Conservation (phyloP, 2,888 invertebrate species). For the Amphipoea lucens region DNA sequence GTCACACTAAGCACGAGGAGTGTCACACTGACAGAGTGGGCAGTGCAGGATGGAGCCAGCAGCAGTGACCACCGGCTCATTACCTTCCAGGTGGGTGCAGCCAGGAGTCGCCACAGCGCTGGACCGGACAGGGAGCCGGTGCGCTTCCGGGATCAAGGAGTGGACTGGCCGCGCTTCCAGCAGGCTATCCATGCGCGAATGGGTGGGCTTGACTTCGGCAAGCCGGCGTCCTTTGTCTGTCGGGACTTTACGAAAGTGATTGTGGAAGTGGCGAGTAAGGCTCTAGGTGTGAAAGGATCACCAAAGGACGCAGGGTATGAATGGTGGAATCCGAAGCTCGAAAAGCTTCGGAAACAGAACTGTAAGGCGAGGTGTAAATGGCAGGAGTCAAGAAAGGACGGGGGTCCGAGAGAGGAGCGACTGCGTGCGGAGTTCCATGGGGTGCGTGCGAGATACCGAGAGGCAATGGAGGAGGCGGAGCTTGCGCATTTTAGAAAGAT, state of each 20-base stretch:
- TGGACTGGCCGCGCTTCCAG: no score
- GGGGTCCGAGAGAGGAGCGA: background rate
- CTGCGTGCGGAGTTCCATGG: background rate
- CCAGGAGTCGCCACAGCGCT: no score
- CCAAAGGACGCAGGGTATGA: conserved; percentile 32
- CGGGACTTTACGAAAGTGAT: background rate
- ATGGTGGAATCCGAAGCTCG: conserved; percentile 48
- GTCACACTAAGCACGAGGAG: no score
- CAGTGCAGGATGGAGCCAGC: no score
- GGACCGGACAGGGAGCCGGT: no score
- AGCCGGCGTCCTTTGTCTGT: conserved; percentile 9
- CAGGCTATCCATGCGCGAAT: no score
- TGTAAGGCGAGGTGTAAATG: conserved; percentile 21
- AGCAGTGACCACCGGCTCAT: no score
- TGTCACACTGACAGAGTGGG: no score
- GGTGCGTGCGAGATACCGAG: background rate
- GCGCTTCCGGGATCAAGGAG: no score
- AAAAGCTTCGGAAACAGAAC: conserved; percentile 19
- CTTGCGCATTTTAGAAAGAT: background rate
- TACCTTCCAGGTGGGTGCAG: no score
- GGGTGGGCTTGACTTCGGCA: background rate
- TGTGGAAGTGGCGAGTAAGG: background rate
- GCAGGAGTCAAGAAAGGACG: conserved; percentile 1
- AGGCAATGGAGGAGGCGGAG: conserved; percentile 31
- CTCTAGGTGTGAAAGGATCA: background rate